Percentiles rank a stretch among this genome's conserved stretches.
Conservation (phyloP, 2,888 invertebrate genomes). For the Anoplius nigerrimus region DNA sequence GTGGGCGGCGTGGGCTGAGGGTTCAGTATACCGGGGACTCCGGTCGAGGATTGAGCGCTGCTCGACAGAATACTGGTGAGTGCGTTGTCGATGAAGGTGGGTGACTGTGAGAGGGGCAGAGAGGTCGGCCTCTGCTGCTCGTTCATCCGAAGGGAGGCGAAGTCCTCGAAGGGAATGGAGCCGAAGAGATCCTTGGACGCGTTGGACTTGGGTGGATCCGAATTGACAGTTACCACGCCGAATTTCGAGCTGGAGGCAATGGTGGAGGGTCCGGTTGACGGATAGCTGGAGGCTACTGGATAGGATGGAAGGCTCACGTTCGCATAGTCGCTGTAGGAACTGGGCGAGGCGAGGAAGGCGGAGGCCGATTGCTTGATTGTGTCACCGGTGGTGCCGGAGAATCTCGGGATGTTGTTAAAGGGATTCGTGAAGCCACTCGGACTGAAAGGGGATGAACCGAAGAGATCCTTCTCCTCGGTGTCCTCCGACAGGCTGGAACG, state of each 20-base stretch:
- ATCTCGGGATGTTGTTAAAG: slow-evolving; percentile 56
- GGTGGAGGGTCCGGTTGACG: neutral
- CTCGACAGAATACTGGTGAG: slow-evolving; percentile 53
- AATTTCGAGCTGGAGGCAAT: slow-evolving; percentile 58
- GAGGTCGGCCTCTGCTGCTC: slow-evolving; percentile 66
- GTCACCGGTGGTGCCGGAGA: slow-evolving; percentile 3
- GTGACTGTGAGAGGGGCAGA: slow-evolving; percentile 64
- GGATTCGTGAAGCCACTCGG: slow-evolving; percentile 68
- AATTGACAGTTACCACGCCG: slow-evolving; percentile 66
- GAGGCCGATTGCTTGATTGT: slow-evolving; percentile 10
- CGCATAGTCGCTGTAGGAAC: slow-evolving; percentile 19
- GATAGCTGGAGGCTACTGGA: slow-evolving; percentile 11
- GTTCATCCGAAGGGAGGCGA: slow-evolving; percentile 58
- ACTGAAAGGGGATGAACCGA: slow-evolving; percentile 73
- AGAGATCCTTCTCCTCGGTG: slow-evolving; percentile 66
- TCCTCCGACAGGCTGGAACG: slow-evolving; percentile 10
- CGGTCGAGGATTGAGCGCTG: slow-evolving; percentile 42
- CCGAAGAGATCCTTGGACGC: slow-evolving; percentile 70
- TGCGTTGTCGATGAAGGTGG: slow-evolving; percentile 60
- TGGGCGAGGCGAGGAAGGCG: slow-evolving; percentile 16
- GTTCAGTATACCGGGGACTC: slow-evolving; percentile 3
- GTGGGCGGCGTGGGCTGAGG: slow-evolving; percentile 12
- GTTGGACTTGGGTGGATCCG: slow-evolving; percentile 47
- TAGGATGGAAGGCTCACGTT: slow-evolving; percentile 16
- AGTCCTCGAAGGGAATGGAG: slow-evolving; percentile 71